These are phyloP conservation scores for Andrena minutula DNA, from an alignment of 2,888 invertebrate species.

Conservation along the genomic window DNA sequence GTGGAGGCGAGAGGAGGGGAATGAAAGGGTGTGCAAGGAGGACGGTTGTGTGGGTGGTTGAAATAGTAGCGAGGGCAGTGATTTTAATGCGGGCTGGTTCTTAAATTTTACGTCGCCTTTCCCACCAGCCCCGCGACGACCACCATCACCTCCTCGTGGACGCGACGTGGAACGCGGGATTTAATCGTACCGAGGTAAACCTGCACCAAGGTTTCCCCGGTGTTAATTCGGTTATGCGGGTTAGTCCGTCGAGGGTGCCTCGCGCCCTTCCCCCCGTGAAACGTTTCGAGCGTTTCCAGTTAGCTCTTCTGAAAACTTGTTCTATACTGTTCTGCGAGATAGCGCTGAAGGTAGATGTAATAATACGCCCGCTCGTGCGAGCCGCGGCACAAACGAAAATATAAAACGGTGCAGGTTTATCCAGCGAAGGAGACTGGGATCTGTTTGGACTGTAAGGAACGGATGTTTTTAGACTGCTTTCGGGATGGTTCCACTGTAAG, in stretches of 20 bases:
- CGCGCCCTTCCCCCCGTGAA: slow-evolving; percentile 36
- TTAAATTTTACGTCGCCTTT: slow-evolving; percentile 77
- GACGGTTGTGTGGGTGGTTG: slow-evolving; percentile 54
- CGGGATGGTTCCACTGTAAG: not conserved
- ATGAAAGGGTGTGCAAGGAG: slow-evolving; percentile 9
- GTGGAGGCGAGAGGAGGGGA: not conserved
- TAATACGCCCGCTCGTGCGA: slow-evolving; percentile 31
- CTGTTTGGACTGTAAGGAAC: not conserved
- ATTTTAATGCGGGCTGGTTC: slow-evolving; percentile 81
- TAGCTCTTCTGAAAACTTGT: slow-evolving; percentile 47
- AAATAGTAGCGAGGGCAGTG: slow-evolving; percentile 77
- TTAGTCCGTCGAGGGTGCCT: slow-evolving; percentile 48
- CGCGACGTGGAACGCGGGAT: slow-evolving; percentile 65
- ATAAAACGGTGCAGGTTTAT: not conserved
- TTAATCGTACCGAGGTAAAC: slow-evolving; percentile 73
- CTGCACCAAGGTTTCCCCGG: slow-evolving; percentile 71
- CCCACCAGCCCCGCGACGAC: slow-evolving; percentile 35
- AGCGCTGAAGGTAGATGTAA: slow-evolving; percentile 26
- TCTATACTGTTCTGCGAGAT: slow-evolving; percentile 21
- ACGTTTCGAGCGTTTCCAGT: slow-evolving; percentile 45
- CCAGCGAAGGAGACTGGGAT: not conserved
- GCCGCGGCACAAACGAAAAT: slow-evolving; percentile 9
- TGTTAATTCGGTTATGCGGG: slow-evolving; percentile 76
- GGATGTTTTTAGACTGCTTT: not conserved
- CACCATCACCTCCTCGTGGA: slow-evolving; percentile 49